phyloP scores from a whole-genome alignment of 2,888 invertebrate genomes.

The Synanthedon myopaeformis region DNA sequence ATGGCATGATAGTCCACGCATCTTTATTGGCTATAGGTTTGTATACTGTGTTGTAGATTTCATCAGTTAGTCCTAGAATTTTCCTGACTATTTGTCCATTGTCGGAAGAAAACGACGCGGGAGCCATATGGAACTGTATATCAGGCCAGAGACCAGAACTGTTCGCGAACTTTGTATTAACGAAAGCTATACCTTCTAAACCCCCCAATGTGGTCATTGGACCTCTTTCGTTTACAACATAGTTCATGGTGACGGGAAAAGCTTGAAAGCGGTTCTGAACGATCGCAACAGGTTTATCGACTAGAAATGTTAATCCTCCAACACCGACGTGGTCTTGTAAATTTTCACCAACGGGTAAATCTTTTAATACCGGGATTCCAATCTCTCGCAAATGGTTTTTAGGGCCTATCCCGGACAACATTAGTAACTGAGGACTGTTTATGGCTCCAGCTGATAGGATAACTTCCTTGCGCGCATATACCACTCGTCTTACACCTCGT shows the following conservation, averaged over 20 bases:
- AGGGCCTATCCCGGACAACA: slow-evolving; percentile 90
- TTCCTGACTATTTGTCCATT: slow-evolving; percentile 80
- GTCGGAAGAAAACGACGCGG: slow-evolving; percentile 87
- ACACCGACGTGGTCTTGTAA: slow-evolving; percentile 91
- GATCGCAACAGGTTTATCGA: slow-evolving; percentile 87
- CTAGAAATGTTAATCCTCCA: slow-evolving; percentile 82
- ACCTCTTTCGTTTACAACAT: slow-evolving; percentile 81
- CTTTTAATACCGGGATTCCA: slow-evolving; percentile 79
- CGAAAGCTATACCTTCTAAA: slow-evolving; percentile 88
- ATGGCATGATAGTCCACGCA: slow-evolving; percentile 87
- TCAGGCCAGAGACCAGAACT: slow-evolving; percentile 84
- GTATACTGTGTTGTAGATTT: slow-evolving; percentile 83
- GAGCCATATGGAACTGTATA: slow-evolving; percentile 93
- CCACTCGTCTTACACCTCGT: slow-evolving; percentile 76
- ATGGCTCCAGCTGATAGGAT: slow-evolving; percentile 92
- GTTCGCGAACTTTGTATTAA: slow-evolving; percentile 87
- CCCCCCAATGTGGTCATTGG: slow-evolving; percentile 91
- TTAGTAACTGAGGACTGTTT: slow-evolving; percentile 90
- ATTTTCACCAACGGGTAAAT: slow-evolving; percentile 84
- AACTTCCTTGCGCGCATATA: slow-evolving; percentile 83
- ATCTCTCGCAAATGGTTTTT: slow-evolving; percentile 75
- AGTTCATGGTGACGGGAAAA: slow-evolving; percentile 83
- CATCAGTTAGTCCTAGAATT: slow-evolving; percentile 84
- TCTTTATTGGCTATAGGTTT: slow-evolving; percentile 83
- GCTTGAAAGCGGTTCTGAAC: slow-evolving; percentile 84